Evolutionary conservation across 2,797 vertebrate species (phyloP).

Genomic region (Kryptopterus vitreolus): DNA sequence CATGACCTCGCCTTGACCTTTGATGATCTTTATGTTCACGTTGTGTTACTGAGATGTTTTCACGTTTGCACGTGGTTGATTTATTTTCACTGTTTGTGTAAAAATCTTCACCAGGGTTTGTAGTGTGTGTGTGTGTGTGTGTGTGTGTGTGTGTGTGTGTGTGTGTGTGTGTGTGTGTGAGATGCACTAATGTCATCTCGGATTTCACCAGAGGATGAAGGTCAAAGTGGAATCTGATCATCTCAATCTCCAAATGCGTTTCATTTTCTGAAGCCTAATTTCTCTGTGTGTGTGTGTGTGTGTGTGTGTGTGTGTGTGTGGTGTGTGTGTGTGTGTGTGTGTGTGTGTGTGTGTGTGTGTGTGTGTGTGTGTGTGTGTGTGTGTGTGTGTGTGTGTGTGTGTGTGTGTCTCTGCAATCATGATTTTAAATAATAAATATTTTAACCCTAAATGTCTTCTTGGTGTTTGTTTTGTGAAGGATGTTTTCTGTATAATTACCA

Average conservation of each 20-base stretch:
- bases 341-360: background rate
- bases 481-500: no score
- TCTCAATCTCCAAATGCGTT: background rate
- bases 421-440: constrained; percentile 37
- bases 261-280: background rate
- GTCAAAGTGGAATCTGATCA: background rate
- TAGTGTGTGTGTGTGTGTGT: no score
- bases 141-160: no score
- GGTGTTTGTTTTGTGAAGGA: background rate
- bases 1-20: background rate
- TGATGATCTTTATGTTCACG: background rate
- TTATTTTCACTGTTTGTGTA: background rate
- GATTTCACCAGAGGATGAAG: background rate
- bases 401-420: background rate
- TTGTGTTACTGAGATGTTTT: background rate
- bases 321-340: background rate
- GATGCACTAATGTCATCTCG: background rate
- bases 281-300: background rate
- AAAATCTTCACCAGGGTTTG: background rate
- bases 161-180: no score
- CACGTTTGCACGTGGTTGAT: background rate
- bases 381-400: background rate
- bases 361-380: background rate
- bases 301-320: background rate
- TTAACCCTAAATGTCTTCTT: background rate